phyloP scores from a whole-genome alignment of 30 jellyfish, hydroid and myxozoan genomes.

The Pseudorhiza aurosa region DNA sequence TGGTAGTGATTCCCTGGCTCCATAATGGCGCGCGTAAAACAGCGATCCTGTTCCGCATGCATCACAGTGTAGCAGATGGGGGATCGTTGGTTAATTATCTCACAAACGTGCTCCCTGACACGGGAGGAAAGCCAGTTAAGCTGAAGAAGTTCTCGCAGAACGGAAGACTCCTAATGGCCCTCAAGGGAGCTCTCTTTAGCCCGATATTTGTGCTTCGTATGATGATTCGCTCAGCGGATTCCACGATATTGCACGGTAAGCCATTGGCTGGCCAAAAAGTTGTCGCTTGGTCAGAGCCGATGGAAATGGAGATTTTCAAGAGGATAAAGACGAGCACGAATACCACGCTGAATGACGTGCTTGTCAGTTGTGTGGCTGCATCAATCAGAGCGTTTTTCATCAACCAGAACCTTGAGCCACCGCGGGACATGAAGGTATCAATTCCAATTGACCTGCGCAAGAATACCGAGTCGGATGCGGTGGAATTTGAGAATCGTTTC shows the following conservation, averaged over 20 bases:
- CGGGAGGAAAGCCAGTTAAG: constrained; percentile 9
- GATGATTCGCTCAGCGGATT: constrained; percentile 50
- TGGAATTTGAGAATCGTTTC: constrained; percentile 69
- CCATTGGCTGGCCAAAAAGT: constrained; percentile 67
- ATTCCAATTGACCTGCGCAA: constrained; percentile 85
- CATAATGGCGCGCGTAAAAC: constrained; percentile 63
- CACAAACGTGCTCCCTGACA: constrained; percentile 63
- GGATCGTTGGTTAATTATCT: constrained; percentile 66
- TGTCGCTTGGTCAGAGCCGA: constrained; percentile 84
- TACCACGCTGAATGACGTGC: constrained; percentile 86
- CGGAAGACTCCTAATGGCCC: constrained; percentile 47
- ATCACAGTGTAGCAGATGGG: constrained; percentile 91
- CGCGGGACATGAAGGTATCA: constrained; percentile 61
- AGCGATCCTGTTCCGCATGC: constrained; percentile 64
- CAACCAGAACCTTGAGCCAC: constrained; percentile 52
- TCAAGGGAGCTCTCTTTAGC: constrained; percentile 55
- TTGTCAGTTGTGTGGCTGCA: constrained; percentile 78
- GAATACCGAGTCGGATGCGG: constrained; percentile 63
- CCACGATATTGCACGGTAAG: constrained; percentile 55
- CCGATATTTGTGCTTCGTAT: constrained; percentile 54
- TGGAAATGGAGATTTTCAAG: constrained; percentile 63
- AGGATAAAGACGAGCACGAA: constrained; percentile 52
- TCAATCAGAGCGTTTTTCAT: constrained; percentile 67
- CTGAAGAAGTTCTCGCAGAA: constrained; percentile 67
- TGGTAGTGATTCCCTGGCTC: constrained; percentile 72